Evolutionary conservation across 2,113 vertebrate genomes (phyloP).

Genomic region (Phyllostomus hastatus): DNA sequence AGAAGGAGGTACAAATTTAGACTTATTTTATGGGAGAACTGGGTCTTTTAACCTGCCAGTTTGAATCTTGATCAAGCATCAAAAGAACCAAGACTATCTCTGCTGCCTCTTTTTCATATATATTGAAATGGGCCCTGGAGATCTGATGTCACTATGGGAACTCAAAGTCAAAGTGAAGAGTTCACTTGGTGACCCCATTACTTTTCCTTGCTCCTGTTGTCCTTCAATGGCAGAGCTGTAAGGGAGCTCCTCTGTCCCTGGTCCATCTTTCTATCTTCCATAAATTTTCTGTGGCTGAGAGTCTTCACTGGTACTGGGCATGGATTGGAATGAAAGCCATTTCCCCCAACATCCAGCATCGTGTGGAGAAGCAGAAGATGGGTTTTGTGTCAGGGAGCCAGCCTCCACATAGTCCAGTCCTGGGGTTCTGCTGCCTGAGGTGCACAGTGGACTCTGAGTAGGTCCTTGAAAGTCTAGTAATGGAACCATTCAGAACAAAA

Average conservation of each 20-base stretch:
- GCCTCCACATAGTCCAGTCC: not conserved
- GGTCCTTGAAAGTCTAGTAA: not conserved
- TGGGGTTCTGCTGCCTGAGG: not conserved
- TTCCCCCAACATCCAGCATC: not conserved
- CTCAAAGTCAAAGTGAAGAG: not conserved
- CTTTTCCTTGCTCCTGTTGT: not conserved
- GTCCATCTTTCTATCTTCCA: not conserved
- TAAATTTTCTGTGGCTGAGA: not conserved
- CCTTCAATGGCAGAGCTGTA: not conserved
- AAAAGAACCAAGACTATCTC: not conserved
- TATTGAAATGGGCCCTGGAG: not conserved
- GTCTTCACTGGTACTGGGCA: not conserved
- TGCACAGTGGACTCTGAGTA: not conserved
- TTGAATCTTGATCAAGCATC: not conserved
- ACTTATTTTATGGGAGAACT: not conserved
- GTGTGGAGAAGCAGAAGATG: not conserved
- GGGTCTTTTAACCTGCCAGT: not conserved
- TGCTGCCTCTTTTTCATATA: not conserved
- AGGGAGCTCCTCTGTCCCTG: not conserved
- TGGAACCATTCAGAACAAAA: not conserved
- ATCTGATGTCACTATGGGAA: not conserved
- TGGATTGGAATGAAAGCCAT: not conserved
- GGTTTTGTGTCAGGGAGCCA: not conserved
- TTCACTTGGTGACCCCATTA: not conserved
- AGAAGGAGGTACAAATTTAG: conserved; percentile 86